Evolutionary conservation across 2,113 vertebrate genomes (phyloP).

Genomic region (Saguinus midas): DNA sequence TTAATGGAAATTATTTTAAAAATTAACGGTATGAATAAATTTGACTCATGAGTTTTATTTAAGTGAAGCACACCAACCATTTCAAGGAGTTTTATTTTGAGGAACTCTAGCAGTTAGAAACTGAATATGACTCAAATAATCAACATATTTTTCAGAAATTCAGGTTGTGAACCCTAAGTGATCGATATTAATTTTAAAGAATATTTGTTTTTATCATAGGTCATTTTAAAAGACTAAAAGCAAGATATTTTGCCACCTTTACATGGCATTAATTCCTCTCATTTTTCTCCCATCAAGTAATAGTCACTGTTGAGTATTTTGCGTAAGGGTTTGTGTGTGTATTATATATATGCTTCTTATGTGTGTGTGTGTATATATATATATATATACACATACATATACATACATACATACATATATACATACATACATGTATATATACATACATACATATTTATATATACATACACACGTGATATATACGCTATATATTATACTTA

Average conservation of each 20-base stretch:
- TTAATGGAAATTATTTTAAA: background rate
- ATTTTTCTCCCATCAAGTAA: background rate
- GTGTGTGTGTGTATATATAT: no score
- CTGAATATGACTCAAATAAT: background rate
- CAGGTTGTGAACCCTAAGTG: background rate
- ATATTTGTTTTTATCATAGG: background rate
- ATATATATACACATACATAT: background rate
- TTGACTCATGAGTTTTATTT: background rate
- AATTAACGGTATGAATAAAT: background rate
- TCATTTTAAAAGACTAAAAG: background rate
- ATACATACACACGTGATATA: background rate
- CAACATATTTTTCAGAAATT: background rate
- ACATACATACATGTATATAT: background rate
- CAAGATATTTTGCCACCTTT: background rate
- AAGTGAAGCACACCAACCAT: background rate
- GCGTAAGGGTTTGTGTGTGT: background rate
- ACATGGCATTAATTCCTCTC: background rate
- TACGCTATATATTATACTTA: background rate
- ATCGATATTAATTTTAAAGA: background rate
- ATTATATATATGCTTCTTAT: background rate
- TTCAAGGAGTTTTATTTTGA: background rate
- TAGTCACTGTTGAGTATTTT: background rate
- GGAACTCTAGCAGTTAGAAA: background rate
- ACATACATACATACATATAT: background rate
- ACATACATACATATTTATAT: background rate